Evolutionary conservation across 2,113 vertebrate species (phyloP).

Genomic region (Calidris pugnax): DNA sequence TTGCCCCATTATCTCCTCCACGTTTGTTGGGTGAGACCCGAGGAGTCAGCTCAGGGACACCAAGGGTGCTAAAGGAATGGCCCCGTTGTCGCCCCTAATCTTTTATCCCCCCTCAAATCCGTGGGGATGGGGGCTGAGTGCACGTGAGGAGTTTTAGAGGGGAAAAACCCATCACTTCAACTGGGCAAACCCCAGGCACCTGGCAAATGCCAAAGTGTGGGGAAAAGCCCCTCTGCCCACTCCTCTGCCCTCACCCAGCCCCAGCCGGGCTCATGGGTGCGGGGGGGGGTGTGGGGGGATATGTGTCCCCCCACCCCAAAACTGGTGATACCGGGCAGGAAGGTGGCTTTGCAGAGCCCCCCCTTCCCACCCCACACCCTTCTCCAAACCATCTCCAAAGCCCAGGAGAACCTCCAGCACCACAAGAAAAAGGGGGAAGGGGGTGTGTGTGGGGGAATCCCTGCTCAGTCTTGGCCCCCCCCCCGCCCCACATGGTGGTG

Average conservation of each 20-base stretch:
- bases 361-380: background rate
- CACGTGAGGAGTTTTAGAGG: background rate
- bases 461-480: background rate
- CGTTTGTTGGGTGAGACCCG: background rate
- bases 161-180: background rate
- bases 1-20: background rate
- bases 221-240: background rate
- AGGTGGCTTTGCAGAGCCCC: background rate
- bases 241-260: background rate
- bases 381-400: no score
- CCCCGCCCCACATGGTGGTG: no score
- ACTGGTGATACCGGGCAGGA: no score
- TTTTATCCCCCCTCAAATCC: background rate
- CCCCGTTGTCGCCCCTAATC: background rate
- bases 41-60: background rate
- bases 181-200: background rate
- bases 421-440: background rate
- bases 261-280: background rate
- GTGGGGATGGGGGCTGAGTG: background rate
- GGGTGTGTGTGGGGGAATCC: background rate
- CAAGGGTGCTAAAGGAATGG: background rate
- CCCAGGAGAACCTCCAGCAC: background rate
- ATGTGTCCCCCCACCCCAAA: no score
- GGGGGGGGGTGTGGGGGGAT: no score
- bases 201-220: rapidly evolving